Evolutionary conservation across 2,113 vertebrate genomes (phyloP), one percentile per base, ranked within the genome.

Genomic region (Phalacrocorax carbo): DNA sequence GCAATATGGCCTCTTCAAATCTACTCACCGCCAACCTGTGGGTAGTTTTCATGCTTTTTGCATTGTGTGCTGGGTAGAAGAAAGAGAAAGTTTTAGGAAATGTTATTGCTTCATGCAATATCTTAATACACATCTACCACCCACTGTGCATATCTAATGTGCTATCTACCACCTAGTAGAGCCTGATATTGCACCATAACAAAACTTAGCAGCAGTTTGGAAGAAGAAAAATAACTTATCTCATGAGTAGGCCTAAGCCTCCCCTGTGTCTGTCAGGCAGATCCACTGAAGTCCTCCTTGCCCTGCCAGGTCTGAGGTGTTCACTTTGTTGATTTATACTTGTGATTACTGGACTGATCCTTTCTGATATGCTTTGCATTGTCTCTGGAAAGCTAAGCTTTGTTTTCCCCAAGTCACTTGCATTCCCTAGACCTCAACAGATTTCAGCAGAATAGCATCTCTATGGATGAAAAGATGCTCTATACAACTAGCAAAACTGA

Each of bases 121-220:
- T 97, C 96, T 97, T 97, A 95, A 91, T 66, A 82, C 26, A 40
- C 44, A 96, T 97, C 94, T 96, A 96, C 96, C 94, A 95, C 87
- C 92, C 90, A 82, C 92, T 90, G 82, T 93, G 85, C 78, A 77
- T 96, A 96, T 96, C 94, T 96, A 90, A 86, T 90, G 64, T 36
- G 8, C 55, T 93, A 95, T 96, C 95, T 96, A 94, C 93, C 89
- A 78, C 95, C 51, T 90, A 80, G 75, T 1, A 80, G 82, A 88
- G 66, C 64, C 79, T 95, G 91, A 93, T 77, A 69, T 66, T 96
- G 89, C 71, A 55, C 91, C 86, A 94, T 87, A 95, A 79, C 78
- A 95, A 82, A 72, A 89, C 84, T 51, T 44, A 89, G 75, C 77
- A 87, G 51, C 51, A 80, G 14, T 86, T 78, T 83, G 68, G 55